phyloP scores from a whole-genome alignment of 1,140 invertebrate species.

The Belonocnema kinseyi region DNA sequence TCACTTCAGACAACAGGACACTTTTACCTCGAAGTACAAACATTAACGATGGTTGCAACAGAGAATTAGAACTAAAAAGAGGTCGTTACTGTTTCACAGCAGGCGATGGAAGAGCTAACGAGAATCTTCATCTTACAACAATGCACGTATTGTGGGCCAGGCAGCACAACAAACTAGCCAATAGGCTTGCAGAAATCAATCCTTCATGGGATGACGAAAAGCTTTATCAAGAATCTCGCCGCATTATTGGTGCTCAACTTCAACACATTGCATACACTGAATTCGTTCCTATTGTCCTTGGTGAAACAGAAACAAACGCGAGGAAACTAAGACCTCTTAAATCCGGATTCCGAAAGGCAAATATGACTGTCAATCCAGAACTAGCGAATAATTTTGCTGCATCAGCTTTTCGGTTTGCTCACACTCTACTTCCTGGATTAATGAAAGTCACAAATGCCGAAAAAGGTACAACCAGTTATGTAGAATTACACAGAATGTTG shows the following conservation, averaged over 20 bases:
- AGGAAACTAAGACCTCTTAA: slow-evolving; percentile 79
- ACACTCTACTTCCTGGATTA: slow-evolving; percentile 86
- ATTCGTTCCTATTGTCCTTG: slow-evolving; percentile 88
- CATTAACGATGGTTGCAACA: slow-evolving; percentile 85
- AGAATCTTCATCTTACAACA: slow-evolving; percentile 88
- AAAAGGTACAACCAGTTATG: slow-evolving; percentile 79
- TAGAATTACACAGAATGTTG: slow-evolving; percentile 86
- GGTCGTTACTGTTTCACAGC: slow-evolving; percentile 88
- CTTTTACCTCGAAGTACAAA: slow-evolving; percentile 84
- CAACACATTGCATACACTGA: slow-evolving; percentile 94
- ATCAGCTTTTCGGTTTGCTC: slow-evolving; percentile 93
- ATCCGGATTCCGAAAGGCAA: slow-evolving; percentile 81
- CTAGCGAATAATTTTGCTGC: slow-evolving; percentile 95
- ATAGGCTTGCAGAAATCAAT: slow-evolving; percentile 80
- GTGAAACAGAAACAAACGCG: slow-evolving; percentile 75
- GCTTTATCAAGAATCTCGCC: slow-evolving; percentile 86
- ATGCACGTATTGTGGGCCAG: slow-evolving; percentile 88
- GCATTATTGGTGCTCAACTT: slow-evolving; percentile 88
- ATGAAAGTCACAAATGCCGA: slow-evolving; percentile 80
- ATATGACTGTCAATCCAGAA: slow-evolving; percentile 81
- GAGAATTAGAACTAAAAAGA: slow-evolving; percentile 78
- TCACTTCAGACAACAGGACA: slow-evolving; percentile 79
- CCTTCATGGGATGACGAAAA: slow-evolving; percentile 89
- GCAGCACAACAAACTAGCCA: slow-evolving; percentile 89
- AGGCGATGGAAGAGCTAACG: slow-evolving; percentile 87